Conservation (phyloP, 1,140 invertebrate species). For the Pygmarrhopalites habei region DNA sequence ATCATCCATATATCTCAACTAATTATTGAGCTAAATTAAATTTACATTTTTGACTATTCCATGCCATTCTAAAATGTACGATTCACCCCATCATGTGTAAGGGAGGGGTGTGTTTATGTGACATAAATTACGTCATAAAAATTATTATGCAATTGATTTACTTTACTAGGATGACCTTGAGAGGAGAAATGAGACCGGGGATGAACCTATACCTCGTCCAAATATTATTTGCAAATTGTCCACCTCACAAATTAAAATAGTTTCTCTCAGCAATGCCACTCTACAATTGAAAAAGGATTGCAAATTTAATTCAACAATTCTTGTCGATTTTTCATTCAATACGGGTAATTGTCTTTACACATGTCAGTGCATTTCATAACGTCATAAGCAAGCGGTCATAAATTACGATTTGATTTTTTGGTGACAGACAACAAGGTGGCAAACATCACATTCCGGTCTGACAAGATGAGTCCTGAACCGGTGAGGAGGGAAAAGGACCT, state of each 20-base stretch:
- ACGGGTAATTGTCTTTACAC: too few species aligned
- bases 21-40: not conserved
- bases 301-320: not conserved
- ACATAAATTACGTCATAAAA: not conserved
- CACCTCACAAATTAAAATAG: not conserved
- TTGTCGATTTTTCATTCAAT: not conserved
- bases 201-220: not conserved
- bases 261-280: not conserved
- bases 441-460: not conserved
- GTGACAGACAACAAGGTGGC: too few species aligned
- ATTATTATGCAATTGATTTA: too few species aligned
- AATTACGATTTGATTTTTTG: too few species aligned
- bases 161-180: not conserved
- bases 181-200: not conserved
- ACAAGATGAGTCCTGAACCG: not conserved
- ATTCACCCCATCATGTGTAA: not conserved
- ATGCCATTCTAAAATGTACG: not conserved
- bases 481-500: not conserved
- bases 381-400: too few species aligned
- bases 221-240: slow-evolving; percentile 8
- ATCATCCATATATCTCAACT: too few species aligned
- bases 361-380: too few species aligned
- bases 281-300: not conserved
- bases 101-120: not conserved
- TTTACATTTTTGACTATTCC: not conserved